Evolutionary conservation across 2,113 vertebrate species (phyloP).

Genomic region (Cavia aperea): DNA sequence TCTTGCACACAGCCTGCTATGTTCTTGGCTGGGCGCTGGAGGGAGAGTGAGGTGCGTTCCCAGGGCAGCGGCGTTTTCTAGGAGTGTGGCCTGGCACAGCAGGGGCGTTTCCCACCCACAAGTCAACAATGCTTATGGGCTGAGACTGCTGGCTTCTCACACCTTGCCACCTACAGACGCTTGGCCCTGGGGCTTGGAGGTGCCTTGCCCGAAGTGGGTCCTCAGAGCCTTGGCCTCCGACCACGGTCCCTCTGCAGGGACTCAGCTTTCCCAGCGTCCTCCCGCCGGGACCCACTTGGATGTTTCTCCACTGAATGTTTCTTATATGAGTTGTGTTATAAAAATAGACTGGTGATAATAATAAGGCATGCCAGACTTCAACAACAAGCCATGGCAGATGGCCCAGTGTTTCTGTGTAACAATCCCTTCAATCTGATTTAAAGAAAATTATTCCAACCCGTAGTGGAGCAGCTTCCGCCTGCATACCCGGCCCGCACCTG

Average conservation of each 20-base stretch:
- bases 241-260: neutral
- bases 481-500: fast-evolving
- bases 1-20: neutral
- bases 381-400: conserved; percentile 54
- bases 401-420: conserved; percentile 60
- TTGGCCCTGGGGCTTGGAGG: neutral
- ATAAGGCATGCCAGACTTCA: conserved; percentile 66
- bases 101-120: neutral
- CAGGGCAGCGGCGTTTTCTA: neutral
- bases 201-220: neutral
- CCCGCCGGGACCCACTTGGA: neutral
- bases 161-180: neutral
- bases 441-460: conserved; percentile 40
- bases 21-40: neutral
- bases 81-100: neutral
- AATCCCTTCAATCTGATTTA: conserved; percentile 50
- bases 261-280: neutral
- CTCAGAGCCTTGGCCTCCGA: neutral
- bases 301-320: conserved; percentile 53
- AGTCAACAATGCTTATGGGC: neutral
- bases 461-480: neutral
- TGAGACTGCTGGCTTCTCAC: neutral
- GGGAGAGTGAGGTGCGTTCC: neutral
- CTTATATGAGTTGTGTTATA: conserved; percentile 63
- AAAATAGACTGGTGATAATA: conserved; percentile 67